Evolutionary conservation across 2,888 invertebrate genomes (phyloP), one percentile per base, ranked within the genome.

Genomic region (Melanostoma scalare): DNA sequence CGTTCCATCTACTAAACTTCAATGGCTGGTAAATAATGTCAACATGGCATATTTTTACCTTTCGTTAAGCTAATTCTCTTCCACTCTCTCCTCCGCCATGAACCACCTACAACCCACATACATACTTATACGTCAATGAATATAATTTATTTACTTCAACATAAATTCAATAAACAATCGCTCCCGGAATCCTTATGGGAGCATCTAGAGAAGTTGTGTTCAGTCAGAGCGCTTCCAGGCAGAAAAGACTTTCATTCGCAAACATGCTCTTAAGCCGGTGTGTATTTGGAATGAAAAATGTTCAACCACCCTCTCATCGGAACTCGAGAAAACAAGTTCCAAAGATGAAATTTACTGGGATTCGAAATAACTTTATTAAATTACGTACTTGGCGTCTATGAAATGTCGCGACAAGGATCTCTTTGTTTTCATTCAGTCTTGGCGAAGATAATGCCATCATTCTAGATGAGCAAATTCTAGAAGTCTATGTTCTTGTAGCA

Each of bases 321-420:
- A 58, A 48, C 20, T 53, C 61, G 20, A 38, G 30, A 55, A 61
- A 68, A 55, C 48, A 72, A 67, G 36, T 44, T 50, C 33, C 55
- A 6, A 52, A 40, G 50, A 68, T 61, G 50, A 71, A 68, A 68
- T 76, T 55, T 52, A 6, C 38, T 44, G 65, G 65, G 71, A 72
- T 67, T 72, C 50, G 36, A 72, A 71, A 76, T 81, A 38, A 61
- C 67, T 67, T 76, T 81, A 81, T 81, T 68, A 76, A 76, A 81
- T 81, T 76, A 81, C 76, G 30, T 61, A 56, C 67, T 60, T 72
- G 80, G 81, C 81, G 72, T 68, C 76, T 55, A 61, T 55, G 48
- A 48, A 55, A 52, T 61, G 76, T 68, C 76, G 72, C 76, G 72
- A 76, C 81, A 56, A 67, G 55, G 55, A 73, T 72, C 56, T 53